Evolutionary conservation across 2,113 vertebrate genomes (phyloP), one percentile per base, ranked within the genome.

Genomic region (Acrocephalus kingi): DNA sequence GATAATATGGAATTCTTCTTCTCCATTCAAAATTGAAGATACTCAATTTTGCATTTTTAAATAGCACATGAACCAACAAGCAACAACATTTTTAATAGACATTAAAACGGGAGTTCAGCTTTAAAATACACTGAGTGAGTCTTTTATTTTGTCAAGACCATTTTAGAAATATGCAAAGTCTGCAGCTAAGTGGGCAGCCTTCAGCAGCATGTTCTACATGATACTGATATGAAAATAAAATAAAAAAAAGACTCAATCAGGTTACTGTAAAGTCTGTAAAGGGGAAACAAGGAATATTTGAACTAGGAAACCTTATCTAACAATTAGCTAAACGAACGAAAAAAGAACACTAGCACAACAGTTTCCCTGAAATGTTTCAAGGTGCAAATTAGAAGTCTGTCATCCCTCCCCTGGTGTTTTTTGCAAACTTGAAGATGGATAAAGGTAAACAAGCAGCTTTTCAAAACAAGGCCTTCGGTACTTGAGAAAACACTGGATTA

Each of bases 361-460:
- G 61, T 94, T 97, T 98, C 98, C 98, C 98, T 98, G 98, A 99
- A 98, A 95, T 90, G 85, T 90, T 91, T 94, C 93, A 90, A 96
- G 97, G 95, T 97, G 97, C 95, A 97, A 96, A 96, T 93, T 83
- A 95, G 86, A 97, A 76, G 68, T 91, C 39, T 86, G 41, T 76
- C 85, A 92, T 89, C 81, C 92, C 88, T 79, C 67, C 73, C 73
- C 43, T n/a, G 75, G 45, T 89, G 43, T 46, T 73, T 92, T 93
- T 83, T 54, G 41, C 92, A 76, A 96, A 93, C 84, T 76, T 91
- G 94, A 97, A 96, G 91, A n/a, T 84, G 83, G 87, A 51, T 73
- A 86, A 94, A 95, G 88, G 94, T 96, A 93, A 96, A 89, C 80
- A 96, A 94, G 97, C 94, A 97, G 97, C 97, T 96, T 98, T 96